These are phyloP conservation scores for Neomonachus schauinslandi DNA, from an alignment of 2,113 vertebrate genomes.

Conservation along the genomic window DNA sequence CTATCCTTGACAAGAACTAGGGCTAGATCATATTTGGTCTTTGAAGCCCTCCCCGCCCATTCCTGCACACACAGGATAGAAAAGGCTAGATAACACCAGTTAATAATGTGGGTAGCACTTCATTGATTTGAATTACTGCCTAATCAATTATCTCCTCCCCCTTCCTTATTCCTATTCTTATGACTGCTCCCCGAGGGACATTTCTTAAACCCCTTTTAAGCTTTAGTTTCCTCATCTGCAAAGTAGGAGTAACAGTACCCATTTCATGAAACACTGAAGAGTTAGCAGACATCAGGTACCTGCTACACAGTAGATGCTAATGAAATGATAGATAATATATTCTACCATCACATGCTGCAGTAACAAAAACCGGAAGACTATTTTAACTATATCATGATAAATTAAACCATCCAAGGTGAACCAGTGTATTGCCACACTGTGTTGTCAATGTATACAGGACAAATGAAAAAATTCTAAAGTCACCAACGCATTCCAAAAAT, in stretches of 20 bases:
- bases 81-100: neutral
- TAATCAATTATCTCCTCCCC: neutral
- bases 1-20: constrained; percentile 29
- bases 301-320: neutral
- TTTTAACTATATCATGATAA: constrained; percentile 43
- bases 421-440: neutral
- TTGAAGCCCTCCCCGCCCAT: neutral
- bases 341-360: neutral
- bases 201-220: neutral
- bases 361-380: constrained; percentile 12
- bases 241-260: neutral
- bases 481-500: constrained; percentile 44
- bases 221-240: neutral
- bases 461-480: constrained; percentile 46
- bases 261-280: constrained; percentile 4
- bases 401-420: constrained; percentile 22
- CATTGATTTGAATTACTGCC: neutral
- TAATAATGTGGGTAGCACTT: neutral
- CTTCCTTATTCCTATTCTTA: constrained; percentile 15
- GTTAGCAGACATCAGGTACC: neutral
- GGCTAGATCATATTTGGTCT: neutral
- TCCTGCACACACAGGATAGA: neutral
- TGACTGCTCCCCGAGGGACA: neutral
- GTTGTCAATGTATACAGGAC: neutral
- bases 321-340: constrained; percentile 10